Conservation (phyloP, 2,888 invertebrate genomes). For the Orchesellides sinensis region DNA sequence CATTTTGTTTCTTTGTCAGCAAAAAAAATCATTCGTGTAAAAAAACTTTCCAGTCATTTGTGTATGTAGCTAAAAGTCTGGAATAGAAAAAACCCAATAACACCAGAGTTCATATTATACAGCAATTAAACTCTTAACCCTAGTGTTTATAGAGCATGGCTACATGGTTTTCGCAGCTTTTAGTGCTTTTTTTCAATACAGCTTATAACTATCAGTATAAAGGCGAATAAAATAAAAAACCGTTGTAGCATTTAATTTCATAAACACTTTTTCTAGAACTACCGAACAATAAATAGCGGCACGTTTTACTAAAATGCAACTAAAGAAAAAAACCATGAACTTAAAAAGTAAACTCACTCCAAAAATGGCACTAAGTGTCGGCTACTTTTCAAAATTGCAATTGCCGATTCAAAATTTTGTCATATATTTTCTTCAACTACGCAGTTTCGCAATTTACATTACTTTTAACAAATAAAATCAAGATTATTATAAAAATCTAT, state of each 20-base stretch:
- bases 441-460: no score
- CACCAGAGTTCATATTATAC: no score
- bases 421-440: no score
- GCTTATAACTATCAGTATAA: no score
- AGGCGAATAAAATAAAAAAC: no score
- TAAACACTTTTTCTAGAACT: constrained; percentile 9
- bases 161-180: no score
- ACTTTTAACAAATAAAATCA: no score
- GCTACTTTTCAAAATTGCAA: constrained; percentile 27
- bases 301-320: neutral
- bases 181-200: no score
- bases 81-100: neutral
- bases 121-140: no score
- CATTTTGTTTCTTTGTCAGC: neutral
- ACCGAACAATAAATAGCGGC: constrained; percentile 5
- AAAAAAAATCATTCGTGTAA: constrained; percentile 41
- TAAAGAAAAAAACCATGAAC: neutral
- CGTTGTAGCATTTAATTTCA: neutral
- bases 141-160: no score
- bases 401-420: constrained; percentile 28
- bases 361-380: constrained; percentile 34
- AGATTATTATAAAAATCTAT: no score
- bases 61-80: neutral
- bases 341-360: constrained; percentile 4
- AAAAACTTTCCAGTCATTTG: constrained; percentile 5